Evolutionary conservation across 2,113 vertebrate genomes (phyloP).

Genomic region (Spea bombifrons): DNA sequence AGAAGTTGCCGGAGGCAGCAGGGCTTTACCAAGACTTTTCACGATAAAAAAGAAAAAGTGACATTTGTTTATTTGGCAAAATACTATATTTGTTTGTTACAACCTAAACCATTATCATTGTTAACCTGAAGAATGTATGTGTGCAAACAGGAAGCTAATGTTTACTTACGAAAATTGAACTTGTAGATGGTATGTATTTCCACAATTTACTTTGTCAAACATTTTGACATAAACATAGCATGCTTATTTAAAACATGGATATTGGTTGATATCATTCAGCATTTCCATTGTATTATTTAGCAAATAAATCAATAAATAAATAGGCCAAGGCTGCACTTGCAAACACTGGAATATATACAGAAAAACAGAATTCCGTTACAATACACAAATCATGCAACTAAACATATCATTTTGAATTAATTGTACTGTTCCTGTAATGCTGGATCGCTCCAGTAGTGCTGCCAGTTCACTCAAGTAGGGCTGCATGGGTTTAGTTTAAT

Average conservation of each 20-base stretch:
- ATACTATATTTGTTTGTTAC: no score
- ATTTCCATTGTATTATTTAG: neutral
- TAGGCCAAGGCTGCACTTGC: neutral
- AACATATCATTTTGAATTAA: neutral
- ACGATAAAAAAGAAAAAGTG: no score
- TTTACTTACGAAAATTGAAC: neutral
- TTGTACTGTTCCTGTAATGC: neutral
- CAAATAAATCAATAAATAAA: neutral
- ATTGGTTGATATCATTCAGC: neutral
- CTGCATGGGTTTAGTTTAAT: no score
- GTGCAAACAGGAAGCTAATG: no score
- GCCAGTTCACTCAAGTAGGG: no score
- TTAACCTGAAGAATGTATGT: no score
- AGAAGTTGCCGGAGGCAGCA: no score
- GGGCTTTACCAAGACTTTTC: no score
- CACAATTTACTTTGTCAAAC: neutral
- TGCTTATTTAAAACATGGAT: neutral
- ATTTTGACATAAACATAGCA: neutral
- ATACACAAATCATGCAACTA: slow-evolving; percentile 8
- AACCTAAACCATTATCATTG: no score
- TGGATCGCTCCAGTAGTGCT: neutral
- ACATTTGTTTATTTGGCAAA: no score
- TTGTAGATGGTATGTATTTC: neutral
- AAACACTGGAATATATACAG: neutral
- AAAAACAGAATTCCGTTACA: neutral